phyloP scores from a whole-genome alignment of 2,797 vertebrate genomes.

The Eulemur rubriventer region DNA sequence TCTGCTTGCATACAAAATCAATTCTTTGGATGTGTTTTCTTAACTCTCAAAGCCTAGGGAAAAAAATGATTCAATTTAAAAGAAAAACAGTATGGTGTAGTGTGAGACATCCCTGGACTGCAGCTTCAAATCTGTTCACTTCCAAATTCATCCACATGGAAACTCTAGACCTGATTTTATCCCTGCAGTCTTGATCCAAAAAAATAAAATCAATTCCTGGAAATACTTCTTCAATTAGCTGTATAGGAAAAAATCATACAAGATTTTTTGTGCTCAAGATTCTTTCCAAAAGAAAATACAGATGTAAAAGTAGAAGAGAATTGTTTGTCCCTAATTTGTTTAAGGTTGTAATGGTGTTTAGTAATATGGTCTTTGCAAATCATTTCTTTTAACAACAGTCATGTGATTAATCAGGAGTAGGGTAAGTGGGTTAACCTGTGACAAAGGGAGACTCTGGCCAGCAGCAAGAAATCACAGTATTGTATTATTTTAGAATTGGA shows the following conservation, averaged over 20 bases:
- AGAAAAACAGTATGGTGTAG: constrained; percentile 24
- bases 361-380: not conserved
- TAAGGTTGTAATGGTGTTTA: constrained; percentile 2
- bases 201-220: constrained; percentile 51
- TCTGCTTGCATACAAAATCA: constrained; percentile 56
- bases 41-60: constrained; percentile 44
- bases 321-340: not conserved
- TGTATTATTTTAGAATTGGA: constrained; percentile 37
- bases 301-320: constrained; percentile 12
- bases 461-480: not conserved
- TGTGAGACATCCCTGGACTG: constrained; percentile 30
- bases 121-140: constrained; percentile 31
- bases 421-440: not conserved
- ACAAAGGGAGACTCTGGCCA: not conserved
- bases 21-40: constrained; percentile 16
- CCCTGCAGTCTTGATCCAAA: not conserved
- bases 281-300: constrained; percentile 18
- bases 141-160: constrained; percentile 37
- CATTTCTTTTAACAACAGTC: constrained; percentile 15
- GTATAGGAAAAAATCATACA: not conserved
- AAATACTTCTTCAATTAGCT: constrained; percentile 44
- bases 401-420: not conserved
- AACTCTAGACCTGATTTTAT: constrained; percentile 44
- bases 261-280: not conserved
- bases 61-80: constrained; percentile 29